phyloP scores from a whole-genome alignment of 2,797 vertebrate species.

The Malacoctenus gilli region DNA sequence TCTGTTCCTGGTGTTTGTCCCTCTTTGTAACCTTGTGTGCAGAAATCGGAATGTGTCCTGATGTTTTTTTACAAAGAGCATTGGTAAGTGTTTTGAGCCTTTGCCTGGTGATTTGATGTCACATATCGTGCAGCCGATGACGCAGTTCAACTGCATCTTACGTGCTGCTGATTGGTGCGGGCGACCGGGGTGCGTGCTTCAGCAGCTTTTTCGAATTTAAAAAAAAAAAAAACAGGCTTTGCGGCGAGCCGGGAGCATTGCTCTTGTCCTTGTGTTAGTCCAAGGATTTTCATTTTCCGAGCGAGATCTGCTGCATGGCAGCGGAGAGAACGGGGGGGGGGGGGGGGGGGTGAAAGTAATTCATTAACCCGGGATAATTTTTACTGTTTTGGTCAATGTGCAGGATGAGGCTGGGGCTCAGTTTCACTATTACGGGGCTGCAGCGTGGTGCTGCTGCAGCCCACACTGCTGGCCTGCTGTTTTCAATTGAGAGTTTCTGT shows the following conservation, averaged over 20 bases:
- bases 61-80: conserved; percentile 9
- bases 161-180: conserved; percentile 22
- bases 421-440: conserved; percentile 33
- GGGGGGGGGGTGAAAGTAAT: not conserved
- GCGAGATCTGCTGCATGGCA: conserved; percentile 4
- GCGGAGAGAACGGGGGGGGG: not conserved
- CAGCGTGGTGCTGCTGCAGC: conserved; percentile 32
- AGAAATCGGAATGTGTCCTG: conserved; percentile 8
- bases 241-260: conserved; percentile 6
- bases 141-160: conserved; percentile 39
- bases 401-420: conserved; percentile 15
- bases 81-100: conserved; percentile 21
- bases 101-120: conserved; percentile 45
- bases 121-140: conserved; percentile 50
- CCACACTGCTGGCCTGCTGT: conserved; percentile 48
- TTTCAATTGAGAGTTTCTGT: conserved; percentile 58
- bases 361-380: not conserved
- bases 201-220: conserved; percentile 43
- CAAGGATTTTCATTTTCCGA: conserved; percentile 19
- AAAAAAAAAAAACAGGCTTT: conserved; percentile 29
- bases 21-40: not conserved
- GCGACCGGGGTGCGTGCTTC: conserved; percentile 29
- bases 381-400: conserved; percentile 33
- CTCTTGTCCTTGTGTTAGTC: conserved; percentile 13
- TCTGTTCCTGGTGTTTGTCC: not conserved